A percentile compares a stretch with the other conserved stretches of the same genome.
Evolutionary conservation across 2,113 vertebrate genomes (phyloP).

Genomic region (Hydrolagus affinis): DNA sequence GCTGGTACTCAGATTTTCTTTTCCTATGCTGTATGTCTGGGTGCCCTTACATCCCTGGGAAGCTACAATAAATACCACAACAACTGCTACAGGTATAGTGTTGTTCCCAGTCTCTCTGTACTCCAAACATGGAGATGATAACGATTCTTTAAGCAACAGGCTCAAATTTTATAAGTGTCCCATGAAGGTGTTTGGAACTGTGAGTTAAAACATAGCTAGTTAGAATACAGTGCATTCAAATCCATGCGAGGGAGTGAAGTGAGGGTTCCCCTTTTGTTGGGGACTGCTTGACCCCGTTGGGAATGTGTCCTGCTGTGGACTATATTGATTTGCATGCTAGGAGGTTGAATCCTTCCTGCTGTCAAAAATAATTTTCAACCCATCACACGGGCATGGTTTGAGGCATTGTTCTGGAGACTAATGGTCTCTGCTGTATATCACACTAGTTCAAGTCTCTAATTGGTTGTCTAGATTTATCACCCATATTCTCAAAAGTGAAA

Average conservation of each 20-base stretch:
- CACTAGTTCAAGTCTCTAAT: too few relatives aligned
- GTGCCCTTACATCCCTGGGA: constrained; percentile 76
- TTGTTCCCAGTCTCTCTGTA: background rate
- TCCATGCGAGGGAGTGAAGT: background rate
- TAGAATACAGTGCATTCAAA: background rate
- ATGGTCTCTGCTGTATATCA: too few relatives aligned
- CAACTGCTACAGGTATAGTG: constrained; percentile 77
- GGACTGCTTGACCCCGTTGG: too few relatives aligned
- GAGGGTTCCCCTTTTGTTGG: too few relatives aligned
- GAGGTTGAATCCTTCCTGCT: too few relatives aligned
- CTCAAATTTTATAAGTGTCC: background rate
- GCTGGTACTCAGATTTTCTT: constrained; percentile 81
- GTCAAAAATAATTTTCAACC: too few relatives aligned
- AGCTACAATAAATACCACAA: constrained; percentile 91
- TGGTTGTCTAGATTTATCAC: too few relatives aligned
- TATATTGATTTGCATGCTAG: too few relatives aligned
- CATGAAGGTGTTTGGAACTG: background rate
- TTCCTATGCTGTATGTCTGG: constrained; percentile 75
- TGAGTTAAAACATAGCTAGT: background rate
- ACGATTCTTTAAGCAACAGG: background rate
- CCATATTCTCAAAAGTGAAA: too few relatives aligned
- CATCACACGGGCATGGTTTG: too few relatives aligned
- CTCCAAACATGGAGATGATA: background rate
- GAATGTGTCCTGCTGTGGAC: too few relatives aligned
- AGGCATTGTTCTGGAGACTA: too few relatives aligned